Percentiles rank a stretch among this genome's conserved stretches.
These are phyloP conservation scores for Mormyrus proboscirostris DNA, from an alignment of 2,797 vertebrate species.

Conservation along the genomic window DNA sequence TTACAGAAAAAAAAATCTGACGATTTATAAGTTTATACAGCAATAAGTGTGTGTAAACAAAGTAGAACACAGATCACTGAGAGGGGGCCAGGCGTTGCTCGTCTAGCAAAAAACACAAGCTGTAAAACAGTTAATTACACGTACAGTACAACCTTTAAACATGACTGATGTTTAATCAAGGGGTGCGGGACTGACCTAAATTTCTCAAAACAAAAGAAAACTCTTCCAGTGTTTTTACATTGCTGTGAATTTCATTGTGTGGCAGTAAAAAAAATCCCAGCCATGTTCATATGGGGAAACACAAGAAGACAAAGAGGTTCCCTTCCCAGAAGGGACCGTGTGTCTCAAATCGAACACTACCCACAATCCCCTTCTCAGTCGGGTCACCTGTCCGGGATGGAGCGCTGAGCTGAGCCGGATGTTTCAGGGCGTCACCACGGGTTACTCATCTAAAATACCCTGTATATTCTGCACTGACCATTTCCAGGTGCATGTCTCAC, in stretches of 20 bases:
- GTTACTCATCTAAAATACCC: neutral
- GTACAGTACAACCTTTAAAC: neutral
- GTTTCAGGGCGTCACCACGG: neutral
- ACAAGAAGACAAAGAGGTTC: neutral
- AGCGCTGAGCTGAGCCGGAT: neutral
- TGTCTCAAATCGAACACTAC: slow-evolving; percentile 53
- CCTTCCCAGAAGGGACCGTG: slow-evolving; percentile 50
- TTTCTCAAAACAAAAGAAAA: neutral
- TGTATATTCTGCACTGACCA: neutral
- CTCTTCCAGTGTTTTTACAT: neutral
- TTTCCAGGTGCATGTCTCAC: neutral
- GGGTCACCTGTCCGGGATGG: neutral
- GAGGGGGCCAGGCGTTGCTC: neutral
- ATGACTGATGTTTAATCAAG: neutral
- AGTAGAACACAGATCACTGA: neutral
- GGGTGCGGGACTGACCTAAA: neutral
- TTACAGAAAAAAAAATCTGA: neutral
- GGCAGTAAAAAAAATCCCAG: neutral
- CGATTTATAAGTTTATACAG: neutral
- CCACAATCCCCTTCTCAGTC: slow-evolving; percentile 42
- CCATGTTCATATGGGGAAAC: slow-evolving; percentile 12
- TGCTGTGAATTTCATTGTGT: slow-evolving; percentile 24
- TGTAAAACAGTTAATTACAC: neutral
- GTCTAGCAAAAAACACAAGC: slow-evolving; percentile 11
- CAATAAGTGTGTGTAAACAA: neutral